Evolutionary conservation across 2,888 invertebrate species (phyloP), one percentile per base, ranked within the genome.

Genomic region (Sarcophaga rosellei): DNA sequence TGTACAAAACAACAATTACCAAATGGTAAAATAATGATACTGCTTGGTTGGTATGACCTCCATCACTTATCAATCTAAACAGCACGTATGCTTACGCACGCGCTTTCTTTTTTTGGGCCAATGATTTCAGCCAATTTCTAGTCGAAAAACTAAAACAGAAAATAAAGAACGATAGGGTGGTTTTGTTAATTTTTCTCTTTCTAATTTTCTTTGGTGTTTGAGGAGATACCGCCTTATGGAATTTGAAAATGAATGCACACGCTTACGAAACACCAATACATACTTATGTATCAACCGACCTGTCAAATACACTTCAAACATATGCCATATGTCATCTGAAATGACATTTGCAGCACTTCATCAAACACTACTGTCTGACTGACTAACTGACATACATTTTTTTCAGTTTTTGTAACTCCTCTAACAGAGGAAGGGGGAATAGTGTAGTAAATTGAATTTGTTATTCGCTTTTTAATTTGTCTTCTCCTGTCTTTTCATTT

Each of bases 291-390:
- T 85, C 83, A 82, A 81, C 80, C 73, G 25, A 83, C 65, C 81
- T 86, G 88, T 86, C 82, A 87, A 83, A 82, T 75, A 81, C 88
- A 88, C 69, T 79, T 87, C 85, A 86, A 81, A 86, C 80, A 82
- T 79, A 86, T 88, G 87, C 45, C 86, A 86, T 74, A 73, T 86
- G 86, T 77, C 85, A 75, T 77, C 59, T 53, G 25, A 73, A 82
- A 63, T 84, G 85, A 81, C 88, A 87, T 83, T 86, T 84, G 88
- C 87, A 87, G 73, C 62, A 35, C 68, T 70, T 70, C 61, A 76
- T 57, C 61, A 62, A 45, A 57, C 59, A 8, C 61, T 25, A 77
- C 20, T 17, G 17, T 10, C 12, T 78, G 73, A 78, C 68, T 70
- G 63, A 45, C 73, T 74, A n/a, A 61, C 73, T 70, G 79, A 66